Base-by-base conservation (phyloP, 1,140 invertebrate species). In the Bicyclus anynana region DNA sequence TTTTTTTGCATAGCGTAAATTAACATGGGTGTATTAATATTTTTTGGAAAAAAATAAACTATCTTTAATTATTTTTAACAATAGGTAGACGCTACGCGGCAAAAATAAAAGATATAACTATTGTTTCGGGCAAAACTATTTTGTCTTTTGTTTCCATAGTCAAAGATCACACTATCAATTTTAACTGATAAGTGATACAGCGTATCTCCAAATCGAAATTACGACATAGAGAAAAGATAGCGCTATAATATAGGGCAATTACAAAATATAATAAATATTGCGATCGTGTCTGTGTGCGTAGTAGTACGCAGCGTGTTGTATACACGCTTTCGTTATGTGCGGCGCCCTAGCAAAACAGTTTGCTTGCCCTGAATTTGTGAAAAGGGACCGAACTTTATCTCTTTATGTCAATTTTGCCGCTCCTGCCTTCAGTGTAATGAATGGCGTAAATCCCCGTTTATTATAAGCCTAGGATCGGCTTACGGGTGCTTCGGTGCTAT, bases 241-340 rank as follows among this genome's bases (percentile, higher is more conserved):
- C 50, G 55, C 46, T 33, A 35, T 55, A 72, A 85, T 77, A 71
- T 76, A 61, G 83, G 72, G 59, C 78, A 77, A 80, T 84, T 84
- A 80, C 80, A 80, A 81, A 84, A 86, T 81, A 79, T 78, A 75
- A 72, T 78, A 86, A 86, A 84, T 76, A 84, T 84, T 77, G 73
- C 74, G 65, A 71, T 69, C 13, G 66, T 49, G 44, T 53, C 5
- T 67, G 72, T 71, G 68, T 71, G 53, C 67, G 57, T 65, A 65
- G 18, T 49, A n/a, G 21, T 53, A 18, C 37, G 33, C 18, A 13
- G 57, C 53, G 67, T n/a, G n/a, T n/a, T n/a, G n/a, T n/a, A n/a
- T n/a, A n/a, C n/a, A n/a, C n/a, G n/a, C n/a, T n/a, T n/a, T n/a
- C n/a, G n/a, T n/a, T 67, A 70, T 71, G 68, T 71, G 53, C 67